Evolutionary conservation across 2,113 vertebrate species (phyloP).

Genomic region (Ptilonorhynchus violaceus): DNA sequence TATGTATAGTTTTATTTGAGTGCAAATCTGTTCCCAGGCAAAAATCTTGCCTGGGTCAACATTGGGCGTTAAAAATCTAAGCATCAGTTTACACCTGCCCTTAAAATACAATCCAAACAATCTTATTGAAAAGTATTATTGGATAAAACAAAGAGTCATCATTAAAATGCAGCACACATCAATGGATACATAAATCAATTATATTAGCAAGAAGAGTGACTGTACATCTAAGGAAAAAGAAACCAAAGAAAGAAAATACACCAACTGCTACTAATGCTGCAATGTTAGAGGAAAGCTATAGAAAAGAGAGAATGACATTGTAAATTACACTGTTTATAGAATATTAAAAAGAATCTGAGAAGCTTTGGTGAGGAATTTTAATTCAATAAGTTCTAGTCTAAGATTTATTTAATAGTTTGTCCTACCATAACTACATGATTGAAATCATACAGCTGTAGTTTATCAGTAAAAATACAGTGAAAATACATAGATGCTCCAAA

Average conservation of each 20-base stretch:
- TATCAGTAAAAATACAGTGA: not conserved
- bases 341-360: not conserved
- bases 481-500: not conserved
- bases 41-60: not conserved
- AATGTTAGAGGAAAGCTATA: not conserved
- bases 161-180: constrained; percentile 14
- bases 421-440: not conserved
- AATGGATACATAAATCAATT: not conserved
- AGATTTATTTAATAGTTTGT: constrained; percentile 3
- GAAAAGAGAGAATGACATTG: not conserved
- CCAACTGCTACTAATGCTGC: not conserved
- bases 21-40: not conserved
- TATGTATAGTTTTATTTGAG: not conserved
- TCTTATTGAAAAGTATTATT: not conserved
- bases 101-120: not conserved
- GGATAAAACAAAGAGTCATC: not conserved
- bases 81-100: not conserved
- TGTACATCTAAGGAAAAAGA: not conserved
- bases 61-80: not conserved
- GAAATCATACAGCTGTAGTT: not conserved
- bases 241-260: not conserved
- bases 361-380: not conserved
- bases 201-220: not conserved
- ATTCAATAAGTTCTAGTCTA: not conserved
- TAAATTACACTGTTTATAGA: constrained; percentile 1